Evolutionary conservation across 2,888 invertebrate species (phyloP).

Genomic region (Conchocele bisecta): DNA sequence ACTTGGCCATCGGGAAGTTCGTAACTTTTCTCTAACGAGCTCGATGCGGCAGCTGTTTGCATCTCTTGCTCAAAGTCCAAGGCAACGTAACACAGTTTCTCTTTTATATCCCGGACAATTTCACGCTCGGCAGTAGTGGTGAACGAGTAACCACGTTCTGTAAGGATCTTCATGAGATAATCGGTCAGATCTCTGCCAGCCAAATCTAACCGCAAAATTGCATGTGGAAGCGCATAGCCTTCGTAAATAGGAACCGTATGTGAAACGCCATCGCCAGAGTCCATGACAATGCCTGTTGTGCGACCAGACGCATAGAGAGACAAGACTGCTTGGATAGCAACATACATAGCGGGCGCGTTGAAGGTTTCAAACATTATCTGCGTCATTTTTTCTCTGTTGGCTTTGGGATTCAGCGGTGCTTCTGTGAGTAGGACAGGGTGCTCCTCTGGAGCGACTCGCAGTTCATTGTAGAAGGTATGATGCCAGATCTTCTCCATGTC

Average conservation of each 20-base stretch:
- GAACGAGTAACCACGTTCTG: constrained; percentile 76
- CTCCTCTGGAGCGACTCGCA: constrained; percentile 20
- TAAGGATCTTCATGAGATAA: constrained; percentile 77
- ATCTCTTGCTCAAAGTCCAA: constrained; percentile 64
- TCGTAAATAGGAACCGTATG: constrained; percentile 91
- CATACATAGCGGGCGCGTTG: constrained; percentile 96
- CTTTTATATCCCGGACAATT: constrained; percentile 67
- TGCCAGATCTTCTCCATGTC: constrained; percentile 40
- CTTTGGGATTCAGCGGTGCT: constrained; percentile 36
- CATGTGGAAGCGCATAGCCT: constrained; percentile 72
- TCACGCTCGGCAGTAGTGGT: constrained; percentile 73
- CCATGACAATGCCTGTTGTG: constrained; percentile 97
- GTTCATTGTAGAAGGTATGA: constrained; percentile 30
- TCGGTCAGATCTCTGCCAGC: constrained; percentile 77
- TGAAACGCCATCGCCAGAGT: constrained; percentile 97
- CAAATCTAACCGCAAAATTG: constrained; percentile 73
- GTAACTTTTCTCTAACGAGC: constrained; percentile 73
- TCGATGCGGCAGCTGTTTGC: constrained; percentile 70
- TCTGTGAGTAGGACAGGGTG: constrained; percentile 24
- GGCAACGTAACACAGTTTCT: constrained; percentile 63
- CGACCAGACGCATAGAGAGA: constrained; percentile 97
- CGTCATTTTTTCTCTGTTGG: constrained; percentile 45
- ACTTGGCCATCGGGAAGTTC: constrained; percentile 79
- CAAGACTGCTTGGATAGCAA: constrained; percentile 96
- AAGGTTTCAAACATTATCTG: constrained; percentile 83